phyloP scores from a whole-genome alignment of 2,797 vertebrate species.

The Enteromius unitaeniatus region DNA sequence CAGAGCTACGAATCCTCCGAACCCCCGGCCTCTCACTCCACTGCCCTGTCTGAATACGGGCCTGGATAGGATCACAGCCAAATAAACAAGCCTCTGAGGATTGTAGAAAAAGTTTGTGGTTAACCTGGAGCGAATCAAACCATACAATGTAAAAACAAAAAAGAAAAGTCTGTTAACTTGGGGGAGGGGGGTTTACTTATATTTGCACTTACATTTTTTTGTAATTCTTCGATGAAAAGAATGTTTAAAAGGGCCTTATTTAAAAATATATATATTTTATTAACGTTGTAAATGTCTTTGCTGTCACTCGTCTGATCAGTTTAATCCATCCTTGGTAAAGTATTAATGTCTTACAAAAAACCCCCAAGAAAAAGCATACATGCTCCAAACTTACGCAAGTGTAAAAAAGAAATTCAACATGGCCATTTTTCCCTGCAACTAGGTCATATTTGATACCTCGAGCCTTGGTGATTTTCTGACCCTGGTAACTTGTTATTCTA shows the following conservation, averaged over 20 bases:
- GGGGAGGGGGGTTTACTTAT: too few species aligned
- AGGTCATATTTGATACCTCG: too few species aligned
- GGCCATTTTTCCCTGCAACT: not conserved
- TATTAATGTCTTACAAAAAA: not conserved
- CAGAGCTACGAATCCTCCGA: not conserved
- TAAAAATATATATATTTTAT: not conserved
- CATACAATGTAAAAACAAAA: slow-evolving; percentile 12
- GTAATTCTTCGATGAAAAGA: not conserved
- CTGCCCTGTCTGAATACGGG: slow-evolving; percentile 7
- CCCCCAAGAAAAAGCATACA: not conserved
- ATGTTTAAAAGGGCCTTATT: not conserved
- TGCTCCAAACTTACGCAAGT: too few species aligned
- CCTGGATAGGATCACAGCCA: slow-evolving; percentile 25
- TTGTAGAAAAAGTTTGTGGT: not conserved
- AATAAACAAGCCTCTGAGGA: slow-evolving; percentile 15
- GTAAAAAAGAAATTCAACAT: not conserved
- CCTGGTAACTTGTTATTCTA: not conserved
- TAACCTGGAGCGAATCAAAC: not conserved
- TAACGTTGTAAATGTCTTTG: not conserved
- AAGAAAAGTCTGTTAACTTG: not conserved
- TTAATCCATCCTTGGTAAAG: not conserved
- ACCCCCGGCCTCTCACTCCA: not conserved
- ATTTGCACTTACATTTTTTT: not conserved
- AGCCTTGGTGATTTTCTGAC: slow-evolving; percentile 6
- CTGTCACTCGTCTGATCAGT: not conserved